Evolutionary conservation across 2,797 vertebrate genomes (phyloP), one percentile per base, ranked within the genome.

Genomic region (Tragopan temminckii): DNA sequence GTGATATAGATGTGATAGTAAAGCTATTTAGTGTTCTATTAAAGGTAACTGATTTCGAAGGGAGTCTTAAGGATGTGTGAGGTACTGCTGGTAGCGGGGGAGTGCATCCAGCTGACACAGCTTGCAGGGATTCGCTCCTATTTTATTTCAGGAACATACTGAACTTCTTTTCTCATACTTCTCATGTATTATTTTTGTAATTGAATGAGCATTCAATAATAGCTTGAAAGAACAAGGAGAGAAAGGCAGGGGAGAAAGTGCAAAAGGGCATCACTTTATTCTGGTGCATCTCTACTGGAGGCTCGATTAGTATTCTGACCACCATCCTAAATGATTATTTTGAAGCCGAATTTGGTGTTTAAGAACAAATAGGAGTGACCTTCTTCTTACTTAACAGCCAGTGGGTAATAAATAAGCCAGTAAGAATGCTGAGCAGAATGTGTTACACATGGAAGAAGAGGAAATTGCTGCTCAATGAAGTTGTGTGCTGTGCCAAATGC

Each of bases 371-470:
- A 82, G 40, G 43, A 52, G 40, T 48, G 63, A 63, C 78, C 82
- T 79, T 25, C 76, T 78, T 68, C 71, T 85, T 71, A 9, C 62
- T 81, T 59, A 88, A 53, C 64, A 76, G 59, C 58, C 74, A 62
- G 46, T 40, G 35, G 61, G 31, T 62, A 80, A 68, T 86, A 90
- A 90, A 91, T 71, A 89, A 75, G 50, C 33, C 77, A 83, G 57
- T 66, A 80, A 53, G 85, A 71, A 48, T 2, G 9, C 43, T 52
- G 74, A 62, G 64, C 33, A 46, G 90, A 76, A 55, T 45, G 67
- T 38, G 70, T 48, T 82, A 33, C 53, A 61, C 43, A 2, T 58
- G 45, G 66, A 75, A 77, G 68, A 64, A 20, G 64, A 82, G 74
- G 77, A 82, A 79, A 70, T 94, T 43, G 50, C 38, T 79, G 71